These are phyloP conservation scores for Melipona bicolor DNA, from an alignment of 2,888 invertebrate species.

Conservation along the genomic window DNA sequence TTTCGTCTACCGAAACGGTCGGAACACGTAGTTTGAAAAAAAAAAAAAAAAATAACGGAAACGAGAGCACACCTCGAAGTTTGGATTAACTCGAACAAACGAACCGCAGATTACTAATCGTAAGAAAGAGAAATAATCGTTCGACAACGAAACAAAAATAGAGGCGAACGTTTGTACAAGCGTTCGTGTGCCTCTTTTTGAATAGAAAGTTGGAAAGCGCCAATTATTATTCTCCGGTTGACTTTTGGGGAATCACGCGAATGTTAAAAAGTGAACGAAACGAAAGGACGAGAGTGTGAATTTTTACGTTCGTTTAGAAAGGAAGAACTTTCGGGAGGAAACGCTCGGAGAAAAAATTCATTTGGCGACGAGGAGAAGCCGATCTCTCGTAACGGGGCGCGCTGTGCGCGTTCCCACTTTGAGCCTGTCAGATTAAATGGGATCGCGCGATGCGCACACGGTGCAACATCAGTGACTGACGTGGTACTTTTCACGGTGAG, in stretches of 20 bases:
- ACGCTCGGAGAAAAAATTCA: slow-evolving; percentile 13
- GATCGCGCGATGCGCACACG: slow-evolving; percentile 41
- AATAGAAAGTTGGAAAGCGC: too few species aligned
- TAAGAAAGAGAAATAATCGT: too few species aligned
- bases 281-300: background rate
- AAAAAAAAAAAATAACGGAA: too few species aligned
- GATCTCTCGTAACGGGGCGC: slow-evolving; percentile 31
- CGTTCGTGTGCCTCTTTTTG: too few species aligned
- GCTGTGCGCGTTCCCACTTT: slow-evolving; percentile 36
- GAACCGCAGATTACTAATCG: too few species aligned
- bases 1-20: background rate
- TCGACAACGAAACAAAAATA: too few species aligned
- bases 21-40: too few species aligned
- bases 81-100: too few species aligned
- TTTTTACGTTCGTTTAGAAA: background rate
- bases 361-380: slow-evolving; percentile 41
- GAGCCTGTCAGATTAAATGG: slow-evolving; percentile 53
- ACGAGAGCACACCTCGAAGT: too few species aligned
- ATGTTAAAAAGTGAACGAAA: background rate
- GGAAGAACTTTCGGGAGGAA: slow-evolving; percentile 12
- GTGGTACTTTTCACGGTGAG: slow-evolving; percentile 47
- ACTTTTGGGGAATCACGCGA: too few species aligned
- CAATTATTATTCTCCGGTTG: too few species aligned
- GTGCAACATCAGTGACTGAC: slow-evolving; percentile 21
- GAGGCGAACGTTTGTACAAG: too few species aligned